Base-by-base conservation (phyloP, 2,797 vertebrate species). In the Ateles fusciceps region DNA sequence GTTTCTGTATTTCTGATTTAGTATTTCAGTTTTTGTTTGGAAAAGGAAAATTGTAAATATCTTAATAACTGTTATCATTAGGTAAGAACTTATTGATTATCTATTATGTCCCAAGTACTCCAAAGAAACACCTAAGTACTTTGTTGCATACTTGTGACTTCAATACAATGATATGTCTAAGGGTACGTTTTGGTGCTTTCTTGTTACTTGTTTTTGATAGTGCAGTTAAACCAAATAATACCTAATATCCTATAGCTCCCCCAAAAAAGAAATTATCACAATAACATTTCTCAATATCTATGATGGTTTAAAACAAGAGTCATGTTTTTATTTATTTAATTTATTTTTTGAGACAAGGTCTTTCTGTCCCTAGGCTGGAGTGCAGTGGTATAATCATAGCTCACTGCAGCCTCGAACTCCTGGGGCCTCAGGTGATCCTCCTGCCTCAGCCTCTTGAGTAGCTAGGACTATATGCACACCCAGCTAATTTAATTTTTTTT, bases 21-120 rank as follows among this genome's bases (percentile, higher is more conserved):
- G 91, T 96, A 85, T 85, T 26, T n/a, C 61, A 88, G 78, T 93
- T 96, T 96, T 68, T 68, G 5, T 78, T 92, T 79, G 17, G 19
- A 94, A 91, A 88, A 46, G 50, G 59, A 95, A 72, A 92, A 0
- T 55, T 96, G 19, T 59, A 85, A 72, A 33, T 52, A 3, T 2
- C 39, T 95, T 91, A 50, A 11, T 86, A 85, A 61, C 64, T 89
- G 2, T 57, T 89, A 57, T 44, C 42, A 55, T 83, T 83, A 75
- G 39, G 8, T 90, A 14, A 93, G 26, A 26, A 68, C 89, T 76
- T 91, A 42, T 80, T 83, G 10, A 57, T 1, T 64, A 50, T 52
- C 42, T 85, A 0, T 85, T 68, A 3, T 84, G 57, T 22, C 10
- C 10, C 15, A 52, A 36, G 8, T 30, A 59, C 33, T 86, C 28